Conservation (phyloP, 2,113 vertebrate species). For the Sceloporus tristichus region DNA sequence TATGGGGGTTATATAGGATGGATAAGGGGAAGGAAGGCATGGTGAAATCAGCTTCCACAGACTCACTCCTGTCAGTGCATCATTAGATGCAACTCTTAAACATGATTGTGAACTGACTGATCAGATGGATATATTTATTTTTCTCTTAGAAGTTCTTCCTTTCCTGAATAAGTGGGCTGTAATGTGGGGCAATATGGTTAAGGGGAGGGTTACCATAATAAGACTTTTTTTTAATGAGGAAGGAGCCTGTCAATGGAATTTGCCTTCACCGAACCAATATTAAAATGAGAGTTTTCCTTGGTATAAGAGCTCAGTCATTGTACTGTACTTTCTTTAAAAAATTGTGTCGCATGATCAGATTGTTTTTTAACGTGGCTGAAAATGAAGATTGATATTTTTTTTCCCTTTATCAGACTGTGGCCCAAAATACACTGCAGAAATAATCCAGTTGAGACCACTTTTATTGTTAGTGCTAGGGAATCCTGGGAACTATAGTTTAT, state of each 20-base stretch:
- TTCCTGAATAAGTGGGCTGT: too few relatives aligned
- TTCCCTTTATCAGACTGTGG: conserved; percentile 11
- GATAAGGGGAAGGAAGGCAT: neutral
- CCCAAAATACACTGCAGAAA: too few relatives aligned
- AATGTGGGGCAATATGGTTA: too few relatives aligned
- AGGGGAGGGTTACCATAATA: too few relatives aligned
- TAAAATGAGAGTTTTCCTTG: conserved; percentile 39
- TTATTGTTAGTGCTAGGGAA: too few relatives aligned
- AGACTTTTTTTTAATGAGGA: too few relatives aligned
- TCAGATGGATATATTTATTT: conserved; percentile 39
- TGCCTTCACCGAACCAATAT: too few relatives aligned
- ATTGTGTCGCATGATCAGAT: conserved; percentile 62
- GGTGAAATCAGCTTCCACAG: neutral
- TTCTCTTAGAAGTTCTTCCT: conserved; percentile 1
- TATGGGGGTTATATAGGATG: neutral
- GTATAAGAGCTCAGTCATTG: conserved; percentile 49
- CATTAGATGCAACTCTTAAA: conserved; percentile 29
- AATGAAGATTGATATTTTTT: conserved; percentile 28
- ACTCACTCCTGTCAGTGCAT: neutral
- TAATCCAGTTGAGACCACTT: too few relatives aligned
- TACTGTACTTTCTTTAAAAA: neutral
- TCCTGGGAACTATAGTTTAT: too few relatives aligned
- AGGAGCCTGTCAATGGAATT: too few relatives aligned
- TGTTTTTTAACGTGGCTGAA: conserved; percentile 58
- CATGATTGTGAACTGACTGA: conserved; percentile 34